Evolutionary conservation across 2,797 vertebrate species (phyloP).

Genomic region (Squalus acanthias): DNA sequence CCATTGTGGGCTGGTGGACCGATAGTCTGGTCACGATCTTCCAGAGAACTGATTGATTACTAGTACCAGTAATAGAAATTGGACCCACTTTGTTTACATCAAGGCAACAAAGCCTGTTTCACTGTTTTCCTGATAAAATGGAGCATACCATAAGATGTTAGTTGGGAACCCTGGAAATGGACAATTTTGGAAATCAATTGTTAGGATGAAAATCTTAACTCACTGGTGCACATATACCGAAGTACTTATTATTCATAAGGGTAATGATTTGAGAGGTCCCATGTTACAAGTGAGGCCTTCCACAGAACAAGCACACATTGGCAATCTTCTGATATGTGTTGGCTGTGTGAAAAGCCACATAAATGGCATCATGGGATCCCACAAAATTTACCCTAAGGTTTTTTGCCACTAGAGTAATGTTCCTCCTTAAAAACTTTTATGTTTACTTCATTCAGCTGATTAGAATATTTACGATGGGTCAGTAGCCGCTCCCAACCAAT

Average conservation of each 20-base stretch:
- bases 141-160: background rate
- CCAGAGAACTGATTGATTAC: background rate
- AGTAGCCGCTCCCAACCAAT: background rate
- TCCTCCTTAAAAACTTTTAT: background rate
- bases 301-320: background rate
- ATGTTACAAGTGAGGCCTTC: background rate
- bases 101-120: background rate
- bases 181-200: background rate
- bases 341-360: background rate
- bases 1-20: no score
- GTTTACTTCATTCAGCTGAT: background rate
- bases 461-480: no score
- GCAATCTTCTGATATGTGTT: background rate
- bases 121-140: background rate
- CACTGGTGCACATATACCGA: background rate
- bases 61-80: background rate
- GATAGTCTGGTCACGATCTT: background rate
- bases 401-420: background rate
- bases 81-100: no score
- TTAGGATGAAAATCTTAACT: background rate
- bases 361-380: background rate
- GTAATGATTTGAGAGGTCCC: background rate
- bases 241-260: background rate
- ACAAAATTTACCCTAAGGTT: background rate
- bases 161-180: background rate